Conservation (phyloP, 2,113 vertebrate genomes). For the Numenius arquata region DNA sequence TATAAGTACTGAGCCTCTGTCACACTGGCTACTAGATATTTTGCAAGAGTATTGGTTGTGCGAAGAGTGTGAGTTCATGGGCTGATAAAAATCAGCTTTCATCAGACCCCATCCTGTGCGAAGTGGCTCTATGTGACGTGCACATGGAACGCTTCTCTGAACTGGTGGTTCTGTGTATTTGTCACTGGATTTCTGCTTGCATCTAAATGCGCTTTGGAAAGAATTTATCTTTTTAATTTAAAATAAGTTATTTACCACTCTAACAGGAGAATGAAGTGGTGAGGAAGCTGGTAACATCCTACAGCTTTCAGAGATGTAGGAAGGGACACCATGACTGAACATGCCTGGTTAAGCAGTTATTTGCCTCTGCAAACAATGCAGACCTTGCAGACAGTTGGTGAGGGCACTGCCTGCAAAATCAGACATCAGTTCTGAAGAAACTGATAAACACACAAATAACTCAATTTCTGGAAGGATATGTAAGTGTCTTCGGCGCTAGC, state of each 20-base stretch:
- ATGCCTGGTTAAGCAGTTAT: not conserved
- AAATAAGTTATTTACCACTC: not conserved
- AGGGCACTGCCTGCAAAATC: not conserved
- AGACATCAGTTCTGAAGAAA: not conserved
- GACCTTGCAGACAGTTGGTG: not conserved
- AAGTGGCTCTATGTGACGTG: not conserved
- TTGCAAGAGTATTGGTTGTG: not conserved
- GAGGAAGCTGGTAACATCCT: not conserved
- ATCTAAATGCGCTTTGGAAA: not conserved
- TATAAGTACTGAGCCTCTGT: not conserved
- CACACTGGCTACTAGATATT: not conserved
- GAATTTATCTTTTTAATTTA: not conserved
- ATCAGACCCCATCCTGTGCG: not conserved
- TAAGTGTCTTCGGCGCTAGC: not conserved
- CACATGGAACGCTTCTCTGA: not conserved
- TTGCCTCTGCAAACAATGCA: not conserved
- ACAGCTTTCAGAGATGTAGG: not conserved
- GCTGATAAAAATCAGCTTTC: not conserved
- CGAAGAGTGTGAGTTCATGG: not conserved
- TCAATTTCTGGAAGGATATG: fast-evolving
- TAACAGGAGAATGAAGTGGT: not conserved
- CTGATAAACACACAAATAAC: not conserved
- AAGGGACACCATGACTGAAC: not conserved
- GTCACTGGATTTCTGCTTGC: not conserved
- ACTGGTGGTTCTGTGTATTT: not conserved